phyloP scores from a whole-genome alignment of 2,113 vertebrate species.

The Orthonyx spaldingii region DNA sequence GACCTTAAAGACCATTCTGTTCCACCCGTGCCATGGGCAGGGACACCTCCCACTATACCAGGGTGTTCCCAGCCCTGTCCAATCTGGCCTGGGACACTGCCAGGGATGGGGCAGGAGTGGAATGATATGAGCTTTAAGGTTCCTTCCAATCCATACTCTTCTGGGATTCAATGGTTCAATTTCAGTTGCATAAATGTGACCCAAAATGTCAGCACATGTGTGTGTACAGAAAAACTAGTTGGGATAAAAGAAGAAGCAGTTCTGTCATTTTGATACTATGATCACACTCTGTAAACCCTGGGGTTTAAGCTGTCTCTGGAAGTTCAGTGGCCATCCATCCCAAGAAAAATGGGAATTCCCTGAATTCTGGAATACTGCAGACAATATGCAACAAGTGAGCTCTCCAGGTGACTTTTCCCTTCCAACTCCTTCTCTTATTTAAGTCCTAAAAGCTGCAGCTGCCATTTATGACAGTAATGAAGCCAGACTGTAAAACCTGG shows the following conservation, averaged over 20 bases:
- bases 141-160: background rate
- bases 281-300: background rate
- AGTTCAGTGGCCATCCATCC: background rate
- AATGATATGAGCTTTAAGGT: accelerated
- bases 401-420: background rate
- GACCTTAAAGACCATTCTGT: background rate
- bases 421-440: background rate
- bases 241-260: background rate
- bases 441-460: background rate
- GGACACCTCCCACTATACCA: background rate
- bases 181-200: background rate
- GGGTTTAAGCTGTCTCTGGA: background rate
- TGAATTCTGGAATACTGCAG: background rate
- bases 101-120: background rate
- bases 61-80: background rate
- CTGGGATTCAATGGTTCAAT: background rate
- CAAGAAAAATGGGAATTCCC: background rate
- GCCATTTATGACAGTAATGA: background rate
- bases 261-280: background rate
- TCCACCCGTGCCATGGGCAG: background rate
- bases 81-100: background rate
- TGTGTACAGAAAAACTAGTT: background rate
- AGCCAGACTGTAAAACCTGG: background rate
- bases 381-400: background rate
- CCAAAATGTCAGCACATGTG: background rate